These are phyloP conservation scores for Mesocentrotus franciscanus DNA, from an alignment of 53 echinoderm and acorn worm species.

Conservation along the genomic window DNA sequence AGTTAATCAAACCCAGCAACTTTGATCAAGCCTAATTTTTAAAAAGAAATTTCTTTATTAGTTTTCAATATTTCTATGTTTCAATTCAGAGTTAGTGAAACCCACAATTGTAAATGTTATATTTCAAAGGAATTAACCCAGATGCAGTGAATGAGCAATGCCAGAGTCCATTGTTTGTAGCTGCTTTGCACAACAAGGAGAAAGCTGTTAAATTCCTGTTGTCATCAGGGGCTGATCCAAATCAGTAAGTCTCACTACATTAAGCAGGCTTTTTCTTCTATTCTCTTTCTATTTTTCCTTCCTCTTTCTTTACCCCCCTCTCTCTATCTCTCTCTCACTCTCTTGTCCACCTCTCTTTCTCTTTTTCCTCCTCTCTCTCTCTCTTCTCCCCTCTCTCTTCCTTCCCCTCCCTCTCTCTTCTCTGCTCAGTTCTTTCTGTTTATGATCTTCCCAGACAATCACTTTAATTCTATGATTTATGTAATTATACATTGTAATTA, in stretches of 20 bases:
- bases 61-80: too few relatives aligned
- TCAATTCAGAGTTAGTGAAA: too few relatives aligned
- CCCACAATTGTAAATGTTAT: too few relatives aligned
- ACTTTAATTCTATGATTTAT: too few relatives aligned
- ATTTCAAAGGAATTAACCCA: not conserved
- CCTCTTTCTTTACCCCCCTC: too few relatives aligned
- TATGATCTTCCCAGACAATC: too few relatives aligned
- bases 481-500: too few relatives aligned
- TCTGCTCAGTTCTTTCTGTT: not conserved
- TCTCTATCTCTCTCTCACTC: not conserved
- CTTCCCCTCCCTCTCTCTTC: not conserved
- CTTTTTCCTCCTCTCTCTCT: not conserved
- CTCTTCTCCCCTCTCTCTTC: not conserved
- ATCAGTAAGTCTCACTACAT: slow-evolving; percentile 30
- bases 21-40: too few relatives aligned
- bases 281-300: not conserved
- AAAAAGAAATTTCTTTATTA: too few relatives aligned
- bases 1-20: too few relatives aligned
- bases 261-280: not conserved
- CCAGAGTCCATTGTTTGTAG: slow-evolving; percentile 59
- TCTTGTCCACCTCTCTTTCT: not conserved
- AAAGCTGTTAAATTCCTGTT: slow-evolving; percentile 49
- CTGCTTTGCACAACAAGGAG: slow-evolving; percentile 55
- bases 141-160: slow-evolving; percentile 61
- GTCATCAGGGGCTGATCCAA: slow-evolving; percentile 43